Conservation (phyloP, 2,888 invertebrate genomes). For the Drosophila kuntzei region DNA sequence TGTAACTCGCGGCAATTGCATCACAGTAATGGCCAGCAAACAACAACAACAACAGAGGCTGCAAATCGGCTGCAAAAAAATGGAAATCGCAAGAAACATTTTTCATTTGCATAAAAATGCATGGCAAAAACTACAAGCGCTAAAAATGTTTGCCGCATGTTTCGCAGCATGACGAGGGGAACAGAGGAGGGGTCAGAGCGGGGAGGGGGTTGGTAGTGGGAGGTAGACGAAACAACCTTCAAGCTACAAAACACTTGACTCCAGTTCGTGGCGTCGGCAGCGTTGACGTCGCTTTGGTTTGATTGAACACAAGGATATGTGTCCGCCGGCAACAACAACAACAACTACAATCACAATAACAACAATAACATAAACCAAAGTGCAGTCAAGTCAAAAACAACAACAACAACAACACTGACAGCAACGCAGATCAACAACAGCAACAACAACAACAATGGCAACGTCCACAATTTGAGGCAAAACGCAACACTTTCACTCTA, state of each 20-base stretch:
- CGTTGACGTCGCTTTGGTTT: slow-evolving; percentile 66
- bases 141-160: slow-evolving; percentile 80
- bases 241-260: slow-evolving; percentile 80
- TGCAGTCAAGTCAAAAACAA: slow-evolving; percentile 57
- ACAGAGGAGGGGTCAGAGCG: background rate
- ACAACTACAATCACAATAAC: slow-evolving; percentile 27
- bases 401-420: slow-evolving; percentile 44
- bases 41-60: slow-evolving; percentile 46
- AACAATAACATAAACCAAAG: slow-evolving; percentile 56
- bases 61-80: slow-evolving; percentile 38
- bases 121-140: slow-evolving; percentile 76
- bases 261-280: slow-evolving; percentile 27
- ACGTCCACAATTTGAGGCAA: slow-evolving; percentile 67
- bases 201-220: slow-evolving; percentile 55
- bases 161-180: slow-evolving; percentile 45
- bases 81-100: slow-evolving; percentile 80
- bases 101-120: slow-evolving; percentile 81
- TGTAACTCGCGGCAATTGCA: slow-evolving; percentile 81
- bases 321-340: slow-evolving; percentile 53
- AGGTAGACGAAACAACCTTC: slow-evolving; percentile 76
- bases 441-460: slow-evolving; percentile 44
- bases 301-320: slow-evolving; percentile 73
- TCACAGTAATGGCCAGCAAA: slow-evolving; percentile 72
- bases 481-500: slow-evolving; percentile 81
- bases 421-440: slow-evolving; percentile 52